Percentiles rank a stretch among this genome's conserved stretches.
Evolutionary conservation across 1,140 invertebrate species (phyloP).

Genomic region (Linepithema humile): DNA sequence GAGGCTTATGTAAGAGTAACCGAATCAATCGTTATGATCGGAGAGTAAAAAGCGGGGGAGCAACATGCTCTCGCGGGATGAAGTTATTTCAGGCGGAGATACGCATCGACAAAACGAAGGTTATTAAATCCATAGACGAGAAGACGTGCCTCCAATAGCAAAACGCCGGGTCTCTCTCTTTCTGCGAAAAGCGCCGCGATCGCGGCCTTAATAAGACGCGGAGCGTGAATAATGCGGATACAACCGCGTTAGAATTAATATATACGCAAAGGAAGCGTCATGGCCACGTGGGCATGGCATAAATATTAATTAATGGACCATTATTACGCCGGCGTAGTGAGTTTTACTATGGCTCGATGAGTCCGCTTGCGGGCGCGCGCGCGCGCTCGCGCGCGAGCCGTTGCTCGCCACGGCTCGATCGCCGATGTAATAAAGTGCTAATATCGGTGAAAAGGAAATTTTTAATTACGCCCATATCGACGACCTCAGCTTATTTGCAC

Average conservation of each 20-base stretch:
- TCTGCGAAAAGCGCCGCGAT: neutral
- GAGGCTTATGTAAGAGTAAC: neutral
- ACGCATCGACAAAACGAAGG: constrained; percentile 41
- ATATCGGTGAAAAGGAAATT: neutral
- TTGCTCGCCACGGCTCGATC: neutral
- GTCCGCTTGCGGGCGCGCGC: constrained; percentile 38
- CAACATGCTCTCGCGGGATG: neutral
- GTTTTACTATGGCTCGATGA: constrained; percentile 65
- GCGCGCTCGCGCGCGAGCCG: neutral
- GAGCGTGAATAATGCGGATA: constrained; percentile 28
- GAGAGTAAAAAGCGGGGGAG: neutral
- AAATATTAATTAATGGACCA: constrained; percentile 76
- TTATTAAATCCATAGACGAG: constrained; percentile 31
- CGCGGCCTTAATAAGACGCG: constrained; percentile 29
- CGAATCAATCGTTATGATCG: constrained; percentile 27
- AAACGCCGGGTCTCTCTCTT: neutral
- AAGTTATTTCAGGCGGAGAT: constrained; percentile 19
- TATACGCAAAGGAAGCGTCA: constrained; percentile 72
- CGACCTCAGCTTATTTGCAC: constrained; percentile 3
- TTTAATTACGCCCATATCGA: neutral
- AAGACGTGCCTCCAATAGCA: neutral
- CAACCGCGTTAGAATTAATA: constrained; percentile 53
- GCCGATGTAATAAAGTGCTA: constrained; percentile 6
- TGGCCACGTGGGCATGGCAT: constrained; percentile 65
- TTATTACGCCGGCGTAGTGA: constrained; percentile 59